These are phyloP conservation scores for Lutjanus erythropterus DNA, from an alignment of 2,113 vertebrate genomes.

Conservation along the genomic window DNA sequence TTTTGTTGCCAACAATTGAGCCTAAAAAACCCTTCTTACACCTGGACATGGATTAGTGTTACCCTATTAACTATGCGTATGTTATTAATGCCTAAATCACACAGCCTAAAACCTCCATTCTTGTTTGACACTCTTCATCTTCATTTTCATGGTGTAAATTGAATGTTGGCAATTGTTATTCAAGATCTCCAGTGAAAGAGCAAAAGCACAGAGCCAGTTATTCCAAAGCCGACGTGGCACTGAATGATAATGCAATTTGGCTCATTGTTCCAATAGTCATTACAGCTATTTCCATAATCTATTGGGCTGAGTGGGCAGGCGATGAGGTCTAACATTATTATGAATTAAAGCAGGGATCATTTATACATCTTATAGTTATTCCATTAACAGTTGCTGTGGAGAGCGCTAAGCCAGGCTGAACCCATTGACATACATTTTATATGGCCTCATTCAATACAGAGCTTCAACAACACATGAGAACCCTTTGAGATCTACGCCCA, in stretches of 20 bases:
- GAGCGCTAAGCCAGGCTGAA: constrained; percentile 63
- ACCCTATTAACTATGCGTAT: constrained; percentile 25
- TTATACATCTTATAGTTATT: constrained; percentile 76
- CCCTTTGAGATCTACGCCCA: constrained; percentile 44
- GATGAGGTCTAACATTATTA: constrained; percentile 77
- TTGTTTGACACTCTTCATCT: constrained; percentile 30
- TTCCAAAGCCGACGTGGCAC: constrained; percentile 55
- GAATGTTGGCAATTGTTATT: constrained; percentile 52
- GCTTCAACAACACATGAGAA: constrained; percentile 33
- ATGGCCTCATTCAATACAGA: constrained; percentile 61
- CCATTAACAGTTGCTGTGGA: constrained; percentile 68
- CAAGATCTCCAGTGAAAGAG: constrained; percentile 52
- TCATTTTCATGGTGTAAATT: constrained; percentile 50
- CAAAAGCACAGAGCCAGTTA: constrained; percentile 34
- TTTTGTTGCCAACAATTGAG: constrained; percentile 34
- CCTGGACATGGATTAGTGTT: constrained; percentile 35
- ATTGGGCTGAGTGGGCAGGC: constrained; percentile 77
- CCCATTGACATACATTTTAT: constrained; percentile 69
- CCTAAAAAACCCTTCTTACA: constrained; percentile 10
- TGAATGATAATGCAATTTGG: constrained; percentile 78
- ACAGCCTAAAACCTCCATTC: constrained; percentile 12
- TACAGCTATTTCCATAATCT: constrained; percentile 77
- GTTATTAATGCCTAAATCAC: constrained; percentile 28
- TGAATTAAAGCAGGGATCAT: constrained; percentile 77
- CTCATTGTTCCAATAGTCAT: constrained; percentile 79